Evolutionary conservation across 2,888 invertebrate genomes (phyloP), one percentile per base, ranked within the genome.

Genomic region (Rutpela maculata): DNA sequence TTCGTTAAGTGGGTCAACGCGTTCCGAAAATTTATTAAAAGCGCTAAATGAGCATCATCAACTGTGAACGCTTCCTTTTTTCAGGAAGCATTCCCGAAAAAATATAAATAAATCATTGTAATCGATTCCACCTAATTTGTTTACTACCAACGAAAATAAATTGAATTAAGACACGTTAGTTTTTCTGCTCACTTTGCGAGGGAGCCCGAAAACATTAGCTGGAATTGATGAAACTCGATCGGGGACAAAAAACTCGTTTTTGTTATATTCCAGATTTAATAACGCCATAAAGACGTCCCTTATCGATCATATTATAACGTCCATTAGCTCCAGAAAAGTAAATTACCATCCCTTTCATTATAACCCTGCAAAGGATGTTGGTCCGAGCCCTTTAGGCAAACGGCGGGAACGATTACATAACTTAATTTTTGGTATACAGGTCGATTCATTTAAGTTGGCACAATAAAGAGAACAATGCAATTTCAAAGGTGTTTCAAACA

Each of bases 71-170:
- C 12, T 50, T 50, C 50, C 50, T 59, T 26, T 26, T 26, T 26
- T 26, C 22, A 26, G 22, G 22, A 26, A 26, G 4, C 22, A 4
- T 26, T 26, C 22, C 22, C 22, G 22, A 59, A 59, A 59, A 57
- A 59, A 22, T 18, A 65, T 11, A 18, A 65, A 65, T 65, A 65
- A 65, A 65, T 65, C 65, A 43, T 18, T 38, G 17, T 38, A 65
- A 35, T 43, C 65, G 35, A 43, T 12, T 35, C 35, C 38, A 18
- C 31, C 65, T 43, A 65, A 65, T 65, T 65, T 65, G 65, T 65
- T 65, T 65, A 65, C 65, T 65, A 65, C 31, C 65, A 35, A 43
- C 63, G 65, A 65, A 35, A 65, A 65, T 65, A 65, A 65, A 65
- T 65, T 65, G 65, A 35, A 65, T 38, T 38, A 35, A 18, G 35